A percentile compares a stretch with the other conserved stretches of the same genome.
Conservation (phyloP, 2,113 vertebrate species). For the Alligator sinensis region DNA sequence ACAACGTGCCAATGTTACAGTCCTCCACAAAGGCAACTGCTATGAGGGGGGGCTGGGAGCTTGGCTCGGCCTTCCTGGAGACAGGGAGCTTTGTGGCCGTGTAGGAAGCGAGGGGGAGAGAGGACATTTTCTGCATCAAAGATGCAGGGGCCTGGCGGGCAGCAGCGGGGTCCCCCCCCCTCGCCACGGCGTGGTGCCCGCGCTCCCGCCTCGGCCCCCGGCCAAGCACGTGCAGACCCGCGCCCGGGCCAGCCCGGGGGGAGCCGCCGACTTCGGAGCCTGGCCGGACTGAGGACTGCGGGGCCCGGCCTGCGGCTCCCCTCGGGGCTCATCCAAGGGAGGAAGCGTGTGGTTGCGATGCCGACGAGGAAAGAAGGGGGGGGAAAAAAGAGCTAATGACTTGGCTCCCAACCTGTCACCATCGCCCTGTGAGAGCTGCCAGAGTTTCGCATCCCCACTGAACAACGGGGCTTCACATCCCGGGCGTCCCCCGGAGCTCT, state of each 20-base stretch:
- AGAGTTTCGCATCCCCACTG: background rate
- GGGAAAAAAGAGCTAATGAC: background rate
- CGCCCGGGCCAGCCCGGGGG: too few species aligned
- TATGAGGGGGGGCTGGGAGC: conserved; percentile 80
- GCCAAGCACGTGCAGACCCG: too few species aligned
- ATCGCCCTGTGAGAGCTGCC: background rate
- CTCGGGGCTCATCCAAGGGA: background rate
- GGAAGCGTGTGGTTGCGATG: background rate
- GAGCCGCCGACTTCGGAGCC: too few species aligned
- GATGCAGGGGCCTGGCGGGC: conserved; percentile 68
- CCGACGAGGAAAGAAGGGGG: background rate
- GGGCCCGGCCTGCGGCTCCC: too few species aligned
- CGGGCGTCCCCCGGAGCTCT: background rate
- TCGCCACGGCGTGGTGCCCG: background rate
- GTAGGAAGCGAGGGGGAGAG: conserved; percentile 69
- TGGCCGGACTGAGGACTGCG: too few species aligned
- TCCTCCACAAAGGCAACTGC: conserved; percentile 84
- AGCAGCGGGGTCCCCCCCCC: background rate
- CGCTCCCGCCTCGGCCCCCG: too few species aligned
- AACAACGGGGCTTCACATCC: accelerated
- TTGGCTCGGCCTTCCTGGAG: conserved; percentile 80
- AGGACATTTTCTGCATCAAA: conserved; percentile 85
- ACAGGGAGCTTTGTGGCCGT: conserved; percentile 83
- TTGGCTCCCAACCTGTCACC: background rate
- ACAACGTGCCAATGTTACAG: conserved; percentile 87